Conservation (phyloP, 2,888 invertebrate species). For the Hypolimnas misippus region DNA sequence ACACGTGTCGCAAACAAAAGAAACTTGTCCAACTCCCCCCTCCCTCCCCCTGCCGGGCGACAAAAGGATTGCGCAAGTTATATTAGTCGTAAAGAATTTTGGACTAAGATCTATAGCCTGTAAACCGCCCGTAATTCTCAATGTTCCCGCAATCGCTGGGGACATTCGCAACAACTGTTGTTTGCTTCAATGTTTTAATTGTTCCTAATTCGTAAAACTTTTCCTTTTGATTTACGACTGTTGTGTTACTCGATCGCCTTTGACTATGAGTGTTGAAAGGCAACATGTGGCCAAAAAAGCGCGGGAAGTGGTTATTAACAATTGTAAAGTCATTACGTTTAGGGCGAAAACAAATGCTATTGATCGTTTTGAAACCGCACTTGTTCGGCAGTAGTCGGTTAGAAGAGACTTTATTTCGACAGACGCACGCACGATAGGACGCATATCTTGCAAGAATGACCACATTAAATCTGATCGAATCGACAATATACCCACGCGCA, state of each 20-base stretch:
- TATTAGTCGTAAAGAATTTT: slow-evolving; percentile 82
- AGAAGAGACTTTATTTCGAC: slow-evolving; percentile 14
- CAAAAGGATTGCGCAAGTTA: slow-evolving; percentile 83
- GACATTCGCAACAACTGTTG: slow-evolving; percentile 82
- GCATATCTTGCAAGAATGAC: slow-evolving; percentile 25
- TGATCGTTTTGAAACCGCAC: slow-evolving; percentile 46
- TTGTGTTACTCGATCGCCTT: slow-evolving; percentile 68
- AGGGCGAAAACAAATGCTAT: slow-evolving; percentile 32
- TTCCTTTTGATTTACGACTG: slow-evolving; percentile 75
- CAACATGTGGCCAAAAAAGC: slow-evolving; percentile 54
- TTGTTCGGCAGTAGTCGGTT: slow-evolving; percentile 9
- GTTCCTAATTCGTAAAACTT: slow-evolving; percentile 82
- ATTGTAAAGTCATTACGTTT: slow-evolving; percentile 59
- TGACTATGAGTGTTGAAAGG: slow-evolving; percentile 46
- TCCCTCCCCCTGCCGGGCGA: slow-evolving; percentile 59
- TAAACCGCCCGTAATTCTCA: slow-evolving; percentile 78
- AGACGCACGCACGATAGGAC: slow-evolving; percentile 5
- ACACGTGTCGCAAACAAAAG: slow-evolving; percentile 83
- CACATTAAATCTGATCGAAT: slow-evolving; percentile 39
- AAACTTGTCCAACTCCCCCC: slow-evolving; percentile 69
- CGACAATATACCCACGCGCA: slow-evolving; percentile 66
- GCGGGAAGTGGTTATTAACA: slow-evolving; percentile 60
- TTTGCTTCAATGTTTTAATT: slow-evolving; percentile 82
- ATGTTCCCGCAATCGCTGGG: slow-evolving; percentile 79
- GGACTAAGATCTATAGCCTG: slow-evolving; percentile 81